Base-by-base conservation (phyloP, 2,888 invertebrate species). In the Schizotus pectinicornis region DNA sequence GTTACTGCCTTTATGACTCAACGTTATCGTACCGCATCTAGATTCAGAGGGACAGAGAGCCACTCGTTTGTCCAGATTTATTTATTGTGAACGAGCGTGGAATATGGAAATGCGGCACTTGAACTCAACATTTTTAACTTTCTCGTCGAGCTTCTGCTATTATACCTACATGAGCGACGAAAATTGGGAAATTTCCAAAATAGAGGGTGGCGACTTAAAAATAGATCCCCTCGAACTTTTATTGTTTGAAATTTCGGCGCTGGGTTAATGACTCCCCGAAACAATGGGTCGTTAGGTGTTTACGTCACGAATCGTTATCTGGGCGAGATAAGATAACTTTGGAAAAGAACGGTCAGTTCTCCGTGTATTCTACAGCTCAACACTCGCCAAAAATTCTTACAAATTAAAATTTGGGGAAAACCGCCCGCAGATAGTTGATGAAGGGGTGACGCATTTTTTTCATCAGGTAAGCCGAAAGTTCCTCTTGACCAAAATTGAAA, bases 21-120 rank as follows among this genome's bases (percentile, higher is more conserved):
- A 31, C 31, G 52, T 53, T 57, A 57, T 57, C 57, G 52, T 47
- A 39, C 7, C 34, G 57, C 57, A 57, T 57, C 57, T 57, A 53
- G 33, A 50, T 11, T 42, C 47, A 47, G 31, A 30, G 41, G 31
- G 42, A 42, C 42, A 48, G 48, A 54, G 13, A 45, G 52, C 52
- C 57, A 57, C 47, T 57, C 48, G 52, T 57, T 48, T 48, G 52
- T 48, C 57, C 57, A 57, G 57, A 57, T 57, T 57, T 57, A 53
- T 57, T 52, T 37, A 52, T 36, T 13, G 9, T 48, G 43, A 37
- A 48, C 8, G 6, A 13, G 7, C 12, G 9, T 14, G 43, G 47
- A 48, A 57, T 57, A 57, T 52, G 52, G 52, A 57, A 57, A 22
- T 22, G 22, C 22, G 22, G 5, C 22, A 22, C 5, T 22, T 22